Percentiles rank a stretch among this genome's conserved stretches.
phyloP scores from a whole-genome alignment of 64 coral and sea anemone species.

The Exaiptasia diaphana region DNA sequence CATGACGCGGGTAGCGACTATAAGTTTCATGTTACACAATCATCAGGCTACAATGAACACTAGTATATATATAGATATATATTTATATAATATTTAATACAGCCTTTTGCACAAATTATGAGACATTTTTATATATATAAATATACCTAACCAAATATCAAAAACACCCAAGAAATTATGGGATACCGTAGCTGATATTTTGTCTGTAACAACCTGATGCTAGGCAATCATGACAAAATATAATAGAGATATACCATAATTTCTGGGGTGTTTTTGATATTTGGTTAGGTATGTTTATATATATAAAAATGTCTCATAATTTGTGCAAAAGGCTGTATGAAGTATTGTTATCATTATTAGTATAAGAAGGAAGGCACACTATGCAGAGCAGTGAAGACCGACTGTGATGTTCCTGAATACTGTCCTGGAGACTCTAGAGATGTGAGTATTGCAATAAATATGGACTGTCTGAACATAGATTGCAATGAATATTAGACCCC shows the following conservation, averaged over 20 bases:
- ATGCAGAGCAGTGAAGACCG: slow-evolving; percentile 56
- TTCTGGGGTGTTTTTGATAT: background rate
- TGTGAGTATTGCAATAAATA: slow-evolving; percentile 19
- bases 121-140: too few relatives aligned
- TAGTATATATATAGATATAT: too few relatives aligned
- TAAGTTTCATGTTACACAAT: too few relatives aligned
- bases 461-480: background rate
- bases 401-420: slow-evolving; percentile 81
- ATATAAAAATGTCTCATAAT: background rate
- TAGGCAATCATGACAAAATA: background rate
- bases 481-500: background rate
- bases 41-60: too few relatives aligned
- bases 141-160: too few relatives aligned
- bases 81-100: too few relatives aligned
- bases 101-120: too few relatives aligned
- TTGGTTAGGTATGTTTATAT: background rate
- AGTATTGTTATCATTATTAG: background rate
- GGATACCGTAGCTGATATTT: too few relatives aligned
- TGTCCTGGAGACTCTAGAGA: slow-evolving; percentile 65
- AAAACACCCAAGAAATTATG: too few relatives aligned
- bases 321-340: background rate
- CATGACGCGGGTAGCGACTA: too few relatives aligned
- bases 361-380: slow-evolving; percentile 68
- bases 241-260: background rate
- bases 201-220: background rate